phyloP scores from a whole-genome alignment of 2,797 vertebrate genomes.

The Diplodus puntazzo region DNA sequence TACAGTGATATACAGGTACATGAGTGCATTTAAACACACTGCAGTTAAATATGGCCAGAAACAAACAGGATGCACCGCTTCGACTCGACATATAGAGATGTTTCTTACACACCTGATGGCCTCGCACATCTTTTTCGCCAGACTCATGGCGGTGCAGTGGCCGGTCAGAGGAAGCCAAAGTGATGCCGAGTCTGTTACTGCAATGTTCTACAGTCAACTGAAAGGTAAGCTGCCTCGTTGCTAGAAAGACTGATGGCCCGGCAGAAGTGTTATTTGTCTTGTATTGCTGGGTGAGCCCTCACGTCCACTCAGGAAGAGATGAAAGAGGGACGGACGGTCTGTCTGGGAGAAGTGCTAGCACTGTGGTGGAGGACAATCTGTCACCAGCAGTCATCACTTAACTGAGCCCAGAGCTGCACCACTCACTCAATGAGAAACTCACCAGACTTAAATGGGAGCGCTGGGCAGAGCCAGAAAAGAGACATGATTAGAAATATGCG shows the following conservation, averaged over 20 bases:
- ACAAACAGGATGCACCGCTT: not conserved
- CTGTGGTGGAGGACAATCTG: slow-evolving; percentile 76
- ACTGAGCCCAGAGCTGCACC: slow-evolving; percentile 69
- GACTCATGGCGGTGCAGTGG: slow-evolving; percentile 7
- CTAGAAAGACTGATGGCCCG: slow-evolving; percentile 73
- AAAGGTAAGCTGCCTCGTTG: slow-evolving; percentile 72
- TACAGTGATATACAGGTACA: not conserved
- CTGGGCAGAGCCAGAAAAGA: slow-evolving; percentile 60
- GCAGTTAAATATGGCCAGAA: not conserved
- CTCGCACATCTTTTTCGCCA: not conserved
- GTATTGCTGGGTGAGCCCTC: slow-evolving; percentile 75
- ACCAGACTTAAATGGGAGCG: slow-evolving; percentile 70
- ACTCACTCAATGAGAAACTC: slow-evolving; percentile 77
- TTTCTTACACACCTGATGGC: not conserved
- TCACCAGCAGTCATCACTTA: slow-evolving; percentile 83
- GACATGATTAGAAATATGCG: slow-evolving; percentile 82
- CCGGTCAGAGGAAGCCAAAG: slow-evolving; percentile 49
- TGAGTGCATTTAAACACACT: not conserved
- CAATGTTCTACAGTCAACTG: slow-evolving; percentile 56
- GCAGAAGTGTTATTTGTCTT: slow-evolving; percentile 81
- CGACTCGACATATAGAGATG: not conserved
- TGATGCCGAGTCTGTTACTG: slow-evolving; percentile 52
- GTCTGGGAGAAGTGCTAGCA: slow-evolving; percentile 76
- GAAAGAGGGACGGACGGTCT: slow-evolving; percentile 78
- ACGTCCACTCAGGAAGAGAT: slow-evolving; percentile 77